Evolutionary conservation across 2,113 vertebrate species (phyloP), one percentile per base, ranked within the genome.

Genomic region (Tetraodon nigroviridis): DNA sequence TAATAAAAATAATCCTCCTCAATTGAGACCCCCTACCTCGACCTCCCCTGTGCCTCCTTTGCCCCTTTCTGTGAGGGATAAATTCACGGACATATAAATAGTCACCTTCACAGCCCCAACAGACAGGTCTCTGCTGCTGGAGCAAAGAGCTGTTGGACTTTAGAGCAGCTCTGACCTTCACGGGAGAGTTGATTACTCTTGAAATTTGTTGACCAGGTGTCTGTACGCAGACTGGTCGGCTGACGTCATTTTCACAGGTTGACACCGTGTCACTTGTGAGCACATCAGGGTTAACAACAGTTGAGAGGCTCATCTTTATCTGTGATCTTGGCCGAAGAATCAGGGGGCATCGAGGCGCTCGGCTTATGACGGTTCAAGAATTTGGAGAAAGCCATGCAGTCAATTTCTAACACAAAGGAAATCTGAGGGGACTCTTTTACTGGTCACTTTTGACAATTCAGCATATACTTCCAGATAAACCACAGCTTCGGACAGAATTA

Each of bases 1-100:
- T 87, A 86, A 84, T 89, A 90, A 86, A 88, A 89, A 86, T 87
- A 90, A 90, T 90, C 90, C 75, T 66, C 75, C 75, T 85, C 61
- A 76, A 75, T 83, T 79, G 41, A 82, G 85, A 88, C 83, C 86
- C 86, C 88, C 87, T 75, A 80, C 80, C 65, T 81, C 54, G 78
- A 80, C 82, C 80, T 70, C 84, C 84, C 45, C 63, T 86, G 84
- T 83, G 84, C 77, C 77, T 72, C 61, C 82, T 77, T 82, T 73
- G 45, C 80, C 79, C 61, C 80, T 83, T 82, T 86, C 81, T 81
- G 76, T 70, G 74, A 81, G 72, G 84, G 87, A 86, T 85, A 66
- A 78, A 79, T 72, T 80, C 76, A 76, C 62, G 50, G 61, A 78
- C 73, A 80, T 87, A 88, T 88, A 88, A 88, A 86, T 81, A 76